Base-by-base conservation (phyloP, 2,888 invertebrate genomes). In the Drosophila pseudotakahashii region DNA sequence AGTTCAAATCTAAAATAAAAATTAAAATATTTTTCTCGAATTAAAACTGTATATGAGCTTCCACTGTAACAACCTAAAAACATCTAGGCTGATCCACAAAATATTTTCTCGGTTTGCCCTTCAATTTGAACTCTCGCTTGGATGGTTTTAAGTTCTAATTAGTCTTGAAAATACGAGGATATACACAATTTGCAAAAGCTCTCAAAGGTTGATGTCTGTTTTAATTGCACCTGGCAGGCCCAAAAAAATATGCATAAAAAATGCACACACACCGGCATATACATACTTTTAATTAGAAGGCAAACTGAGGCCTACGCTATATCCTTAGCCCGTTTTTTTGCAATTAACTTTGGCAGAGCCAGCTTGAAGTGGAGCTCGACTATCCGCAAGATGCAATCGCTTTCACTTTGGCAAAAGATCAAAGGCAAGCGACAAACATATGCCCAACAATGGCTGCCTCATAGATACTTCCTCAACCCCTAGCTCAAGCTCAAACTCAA, bases 351-450 rank as follows among this genome's bases (percentile, higher is more conserved):
- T 87, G 79, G 57, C 81, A 86, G 62, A 42, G 67, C 26, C 47
- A 48, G 54, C 52, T 19, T 60, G 50, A 59, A 60, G 69, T 64
- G 79, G 39, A 44, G 44, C 57, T 70, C 37, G 81, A 73, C 41
- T 48, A 77, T 79, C 48, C 67, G 41, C 58, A 57, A 71, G 76
- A 63, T 70, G 78, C 84, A 78, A 78, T 75, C 88, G 88, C 86
- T 86, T 84, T 84, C 87, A 84, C 88, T 88, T 66, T 78, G 81
- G 83, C 79, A 45, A 75, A 72, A 85, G 86, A 85, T 88, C 83
- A 86, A 82, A 82, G 85, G 71, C 48, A 67, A 41, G 60, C 69
- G 58, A 44, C 80, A 81, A 76, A 75, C 88, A 88, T 84, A 84
- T 86, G 83, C 83, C 77, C 60, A 75, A 88, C 86, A 82, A 88